Conservation (phyloP, 2,888 invertebrate genomes). For the Oxycera nigricornis region DNA sequence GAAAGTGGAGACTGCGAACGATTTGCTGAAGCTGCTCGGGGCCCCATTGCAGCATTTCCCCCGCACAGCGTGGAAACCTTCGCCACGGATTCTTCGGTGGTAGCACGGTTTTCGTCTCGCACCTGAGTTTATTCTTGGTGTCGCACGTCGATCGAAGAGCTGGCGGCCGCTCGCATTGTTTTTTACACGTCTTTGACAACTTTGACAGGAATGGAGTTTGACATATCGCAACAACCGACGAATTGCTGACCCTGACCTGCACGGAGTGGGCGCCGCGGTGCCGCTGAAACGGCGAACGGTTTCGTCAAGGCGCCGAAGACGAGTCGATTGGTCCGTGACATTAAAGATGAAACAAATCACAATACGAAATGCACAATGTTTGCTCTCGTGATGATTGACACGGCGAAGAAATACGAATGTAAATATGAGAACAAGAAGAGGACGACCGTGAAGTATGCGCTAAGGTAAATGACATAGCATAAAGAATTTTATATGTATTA, state of each 20-base stretch:
- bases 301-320: no score
- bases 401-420: no score
- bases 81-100: constrained; percentile 6
- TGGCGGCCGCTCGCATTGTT: constrained; percentile 2
- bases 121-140: constrained; percentile 13
- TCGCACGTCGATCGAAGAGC: neutral
- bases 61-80: neutral
- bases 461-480: no score
- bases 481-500: no score
- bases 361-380: no score
- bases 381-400: no score
- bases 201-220: neutral
- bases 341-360: no score
- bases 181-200: constrained; percentile 26
- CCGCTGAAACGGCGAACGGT: no score
- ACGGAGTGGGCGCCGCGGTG: neutral
- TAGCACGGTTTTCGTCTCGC: constrained; percentile 14
- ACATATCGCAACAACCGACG: neutral
- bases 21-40: constrained; percentile 36
- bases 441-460: no score
- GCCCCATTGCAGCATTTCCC: constrained; percentile 31
- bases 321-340: no score
- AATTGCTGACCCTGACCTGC: neutral
- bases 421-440: no score
- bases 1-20: constrained; percentile 48